Conservation (phyloP, 2,113 vertebrate genomes). For the Tupaia chinensis region DNA sequence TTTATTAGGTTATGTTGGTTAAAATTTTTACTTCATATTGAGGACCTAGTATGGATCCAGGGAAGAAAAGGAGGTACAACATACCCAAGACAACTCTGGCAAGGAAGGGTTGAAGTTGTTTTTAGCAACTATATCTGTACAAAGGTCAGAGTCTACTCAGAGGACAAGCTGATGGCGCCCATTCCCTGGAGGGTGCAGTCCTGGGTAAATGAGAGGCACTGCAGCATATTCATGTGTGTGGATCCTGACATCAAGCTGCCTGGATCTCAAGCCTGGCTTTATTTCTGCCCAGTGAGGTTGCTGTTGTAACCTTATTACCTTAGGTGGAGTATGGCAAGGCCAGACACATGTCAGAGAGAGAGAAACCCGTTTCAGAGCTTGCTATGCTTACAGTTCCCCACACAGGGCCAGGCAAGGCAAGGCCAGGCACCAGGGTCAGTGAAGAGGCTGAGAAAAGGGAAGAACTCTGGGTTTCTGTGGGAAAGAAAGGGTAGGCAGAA, state of each 20-base stretch:
- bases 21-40: background rate
- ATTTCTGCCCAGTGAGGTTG: background rate
- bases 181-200: background rate
- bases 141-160: background rate
- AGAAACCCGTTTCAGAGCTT: background rate
- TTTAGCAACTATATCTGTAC: background rate
- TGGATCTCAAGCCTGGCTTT: background rate
- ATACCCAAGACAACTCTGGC: background rate
- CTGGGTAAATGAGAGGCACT: background rate
- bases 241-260: background rate
- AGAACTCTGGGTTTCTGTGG: background rate
- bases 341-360: background rate
- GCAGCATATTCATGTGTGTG: rapidly evolving
- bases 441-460: background rate
- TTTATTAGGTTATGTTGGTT: background rate
- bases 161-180: background rate
- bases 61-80: background rate
- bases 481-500: background rate
- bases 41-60: background rate
- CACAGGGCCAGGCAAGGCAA: background rate
- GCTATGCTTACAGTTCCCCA: background rate
- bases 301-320: background rate
- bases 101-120: background rate
- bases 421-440: background rate
- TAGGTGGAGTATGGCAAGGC: background rate